Evolutionary conservation across 2,888 invertebrate genomes (phyloP), one percentile per base, ranked within the genome.

Genomic region (Netelia inedita): DNA sequence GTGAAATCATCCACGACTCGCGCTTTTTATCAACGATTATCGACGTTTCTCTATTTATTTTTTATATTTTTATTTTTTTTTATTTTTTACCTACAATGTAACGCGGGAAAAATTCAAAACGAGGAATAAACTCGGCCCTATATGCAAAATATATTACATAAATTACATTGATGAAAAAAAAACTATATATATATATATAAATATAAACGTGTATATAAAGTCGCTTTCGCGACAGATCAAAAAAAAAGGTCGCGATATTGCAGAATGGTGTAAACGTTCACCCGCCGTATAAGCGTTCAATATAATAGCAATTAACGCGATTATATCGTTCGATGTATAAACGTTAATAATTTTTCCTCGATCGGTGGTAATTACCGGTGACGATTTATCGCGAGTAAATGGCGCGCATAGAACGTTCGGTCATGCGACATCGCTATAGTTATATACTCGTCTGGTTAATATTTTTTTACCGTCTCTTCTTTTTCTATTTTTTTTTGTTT

Each of bases 311-410:
- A 86, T 91, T 90, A 91, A 90, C 86, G 88, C 89, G 87, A 91
- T 92, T 90, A 90, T 89, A 91, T 91, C 89, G 90, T 88, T 89
- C 87, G 87, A 91, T 89, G 87, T 87, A 91, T 89, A 88, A 91
- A 89, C 91, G 86, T 90, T 89, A 92, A 91, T 90, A 89, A 90
- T 90, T 88, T 79, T 57, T 19, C 19, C 88, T 86, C 82, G 88
- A 90, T 88, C 88, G 75, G 78, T 79, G 85, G 85, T 89, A 91
- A 92, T 92, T 92, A 91, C 86, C 68, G 65, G 21, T 73, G 80
- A 88, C 87, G 89, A 92, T 93, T 92, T 92, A 92, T 92, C 82
- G 88, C 89, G 83, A 89, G 85, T 91, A 90, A 46, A 92, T 89
- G 87, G 86, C 87, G 87, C 80, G 78, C 87, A 86, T 89, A 91